These are phyloP conservation scores for Eulemur rubriventer DNA, from an alignment of 2,797 vertebrate species.

Conservation along the genomic window DNA sequence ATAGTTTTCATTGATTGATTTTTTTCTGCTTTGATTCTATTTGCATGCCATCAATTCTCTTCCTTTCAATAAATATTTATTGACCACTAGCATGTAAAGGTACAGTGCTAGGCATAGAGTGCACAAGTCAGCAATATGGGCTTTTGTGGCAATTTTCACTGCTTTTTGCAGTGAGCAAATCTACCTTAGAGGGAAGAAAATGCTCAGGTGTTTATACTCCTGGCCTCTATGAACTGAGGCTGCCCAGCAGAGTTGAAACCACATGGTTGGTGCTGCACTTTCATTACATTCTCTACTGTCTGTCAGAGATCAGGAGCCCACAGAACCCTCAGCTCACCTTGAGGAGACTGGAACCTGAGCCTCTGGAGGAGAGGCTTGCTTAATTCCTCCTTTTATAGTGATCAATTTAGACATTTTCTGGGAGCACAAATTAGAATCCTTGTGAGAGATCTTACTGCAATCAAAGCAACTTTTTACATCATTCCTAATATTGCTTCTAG, in stretches of 20 bases:
- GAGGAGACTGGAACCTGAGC: slow-evolving; percentile 41
- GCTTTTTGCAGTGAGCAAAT: neutral
- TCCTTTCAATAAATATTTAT: slow-evolving; percentile 12
- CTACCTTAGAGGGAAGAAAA: neutral
- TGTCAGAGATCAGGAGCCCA: neutral
- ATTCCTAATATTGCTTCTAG: neutral
- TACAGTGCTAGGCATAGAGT: neutral
- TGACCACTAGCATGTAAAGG: neutral
- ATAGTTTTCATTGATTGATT: neutral
- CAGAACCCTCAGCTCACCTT: neutral
- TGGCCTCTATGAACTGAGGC: neutral
- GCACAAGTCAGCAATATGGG: neutral
- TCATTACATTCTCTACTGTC: neutral
- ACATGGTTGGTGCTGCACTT: neutral
- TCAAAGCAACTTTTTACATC: neutral
- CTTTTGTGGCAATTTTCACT: slow-evolving; percentile 7
- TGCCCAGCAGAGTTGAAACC: neutral
- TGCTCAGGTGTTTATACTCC: neutral
- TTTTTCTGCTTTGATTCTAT: neutral
- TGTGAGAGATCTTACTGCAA: neutral
- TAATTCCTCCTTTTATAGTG: slow-evolving; percentile 37
- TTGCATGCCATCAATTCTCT: neutral
- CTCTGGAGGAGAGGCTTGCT: neutral
- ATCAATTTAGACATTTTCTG: neutral
- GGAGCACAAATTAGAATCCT: neutral